Base-by-base conservation (phyloP, 2,888 invertebrate species). In the Acleris emargana region DNA sequence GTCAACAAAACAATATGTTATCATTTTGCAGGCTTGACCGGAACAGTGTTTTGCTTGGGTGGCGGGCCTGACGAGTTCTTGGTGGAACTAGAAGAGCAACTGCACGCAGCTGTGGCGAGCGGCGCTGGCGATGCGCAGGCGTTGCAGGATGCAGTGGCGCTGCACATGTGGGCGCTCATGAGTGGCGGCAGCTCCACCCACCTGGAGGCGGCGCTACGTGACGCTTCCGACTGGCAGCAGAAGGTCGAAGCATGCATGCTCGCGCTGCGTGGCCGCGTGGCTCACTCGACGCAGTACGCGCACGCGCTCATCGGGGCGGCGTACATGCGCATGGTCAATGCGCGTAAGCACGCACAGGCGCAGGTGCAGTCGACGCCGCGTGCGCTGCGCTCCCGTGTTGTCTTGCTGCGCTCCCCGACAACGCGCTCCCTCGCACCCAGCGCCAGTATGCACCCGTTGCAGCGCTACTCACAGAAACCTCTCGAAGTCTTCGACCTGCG, bases 41-140 rank as follows among this genome's bases (percentile, higher is more conserved):
- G 87, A 22, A 83, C 80, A 20, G 76, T 87, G 1, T 87, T 76
- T 68, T 82, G 82, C 52, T 61, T 87, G 22, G 88, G 88, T 3
- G 81, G 79, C 49, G 72, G 75, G 20, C 87, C 87, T 5, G 76
- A 75, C 7, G 82, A 86, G 45, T 73, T 82, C 22, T 55, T 73
- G 16, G 58, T 42, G 0, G 64, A 72, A 1, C 67, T 89, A 0
- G 74, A 81, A 51, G 69, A 76, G 6, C 72, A 81, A 22, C 60
- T 87, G 2, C 61, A 69, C 4, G 68, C 72, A 20, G 42, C 22
- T 20, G 20, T 38, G 3, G 79, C 69, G 59, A 62, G 51, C 51
- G 38, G 28, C 6, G 53, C 17, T 5, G 43, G 38, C 13, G 52
- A 16, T 13, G 22, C 49, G 20, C 13, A 73, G 5, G 75, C 75